Percentiles rank a stretch among this genome's conserved stretches.
These are phyloP conservation scores for Melanotaenia trifasciata DNA, from an alignment of 2,797 vertebrate genomes.

Conservation along the genomic window DNA sequence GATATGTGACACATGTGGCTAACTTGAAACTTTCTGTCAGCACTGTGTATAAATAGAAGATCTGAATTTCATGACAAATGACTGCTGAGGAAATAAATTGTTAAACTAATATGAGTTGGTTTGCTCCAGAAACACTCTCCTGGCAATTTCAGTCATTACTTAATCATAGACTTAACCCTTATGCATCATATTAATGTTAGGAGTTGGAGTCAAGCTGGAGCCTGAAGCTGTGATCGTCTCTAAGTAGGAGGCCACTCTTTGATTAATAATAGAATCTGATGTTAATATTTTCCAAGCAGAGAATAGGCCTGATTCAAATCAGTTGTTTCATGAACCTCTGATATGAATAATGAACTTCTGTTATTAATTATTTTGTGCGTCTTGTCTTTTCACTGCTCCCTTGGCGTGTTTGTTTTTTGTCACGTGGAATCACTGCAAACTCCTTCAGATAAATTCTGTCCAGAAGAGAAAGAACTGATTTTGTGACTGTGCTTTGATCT, in stretches of 20 bases:
- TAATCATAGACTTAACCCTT: conserved; percentile 12
- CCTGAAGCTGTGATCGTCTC: background rate
- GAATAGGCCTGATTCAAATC: conserved; percentile 15
- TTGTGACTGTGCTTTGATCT: conserved; percentile 74
- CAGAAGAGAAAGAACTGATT: conserved; percentile 78
- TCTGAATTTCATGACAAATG: background rate
- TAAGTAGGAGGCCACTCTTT: conserved; percentile 1
- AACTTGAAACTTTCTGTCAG: background rate
- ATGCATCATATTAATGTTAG: background rate
- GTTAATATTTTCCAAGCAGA: conserved; percentile 8
- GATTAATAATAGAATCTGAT: background rate
- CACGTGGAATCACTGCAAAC: conserved; percentile 43
- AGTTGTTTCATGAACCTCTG: conserved; percentile 16
- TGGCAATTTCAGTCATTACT: background rate
- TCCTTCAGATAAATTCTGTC: conserved; percentile 66
- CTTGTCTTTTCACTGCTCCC: conserved; percentile 38
- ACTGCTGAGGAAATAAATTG: conserved; percentile 30
- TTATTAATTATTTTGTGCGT: conserved; percentile 20
- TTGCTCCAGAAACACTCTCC: background rate
- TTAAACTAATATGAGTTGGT: conserved; percentile 22
- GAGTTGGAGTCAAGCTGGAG: background rate
- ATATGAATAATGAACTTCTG: conserved; percentile 33
- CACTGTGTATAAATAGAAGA: background rate
- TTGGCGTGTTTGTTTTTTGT: conserved; percentile 43
- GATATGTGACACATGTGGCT: background rate